phyloP scores from a whole-genome alignment of 2,888 invertebrate species.

The Malacosoma neustria region DNA sequence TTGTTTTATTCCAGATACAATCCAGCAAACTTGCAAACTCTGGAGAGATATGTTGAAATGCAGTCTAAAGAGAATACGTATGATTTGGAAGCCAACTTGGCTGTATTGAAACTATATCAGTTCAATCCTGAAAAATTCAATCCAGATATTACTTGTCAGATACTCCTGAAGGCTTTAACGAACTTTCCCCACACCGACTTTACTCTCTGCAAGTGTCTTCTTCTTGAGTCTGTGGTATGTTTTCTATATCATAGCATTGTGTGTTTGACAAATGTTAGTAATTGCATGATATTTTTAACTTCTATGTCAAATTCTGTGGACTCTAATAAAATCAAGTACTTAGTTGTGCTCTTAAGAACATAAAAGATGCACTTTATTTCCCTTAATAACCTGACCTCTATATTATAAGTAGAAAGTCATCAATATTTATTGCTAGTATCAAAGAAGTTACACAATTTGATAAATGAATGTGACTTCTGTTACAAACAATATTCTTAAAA shows the following conservation, averaged over 20 bases:
- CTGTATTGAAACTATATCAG: conserved; percentile 97
- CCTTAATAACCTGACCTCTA: too few relatives aligned
- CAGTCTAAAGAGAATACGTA: conserved; percentile 96
- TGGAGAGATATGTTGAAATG: conserved; percentile 94
- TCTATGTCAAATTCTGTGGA: too few relatives aligned
- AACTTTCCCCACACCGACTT: conserved; percentile 99
- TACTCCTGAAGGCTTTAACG: conserved; percentile 95
- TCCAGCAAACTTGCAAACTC: conserved; percentile 92
- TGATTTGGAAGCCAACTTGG: conserved; percentile 97
- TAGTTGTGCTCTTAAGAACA: too few relatives aligned
- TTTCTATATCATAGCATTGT: too few relatives aligned
- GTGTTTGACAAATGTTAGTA: too few relatives aligned
- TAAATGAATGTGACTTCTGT: too few relatives aligned
- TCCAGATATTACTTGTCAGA: conserved; percentile 88
- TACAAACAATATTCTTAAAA: background rate
- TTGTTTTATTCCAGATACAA: conserved; percentile 83
- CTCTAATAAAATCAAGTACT: too few relatives aligned
- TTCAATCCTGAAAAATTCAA: conserved; percentile 94
- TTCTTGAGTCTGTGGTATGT: conserved; percentile 79
- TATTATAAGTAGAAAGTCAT: too few relatives aligned
- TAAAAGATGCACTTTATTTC: too few relatives aligned
- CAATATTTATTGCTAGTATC: too few relatives aligned
- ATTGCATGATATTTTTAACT: too few relatives aligned
- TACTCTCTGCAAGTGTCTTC: conserved; percentile 96
- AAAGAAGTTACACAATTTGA: too few relatives aligned